Conservation (phyloP, 2,797 vertebrate genomes). For the Paratrypauchen microcephalus region DNA sequence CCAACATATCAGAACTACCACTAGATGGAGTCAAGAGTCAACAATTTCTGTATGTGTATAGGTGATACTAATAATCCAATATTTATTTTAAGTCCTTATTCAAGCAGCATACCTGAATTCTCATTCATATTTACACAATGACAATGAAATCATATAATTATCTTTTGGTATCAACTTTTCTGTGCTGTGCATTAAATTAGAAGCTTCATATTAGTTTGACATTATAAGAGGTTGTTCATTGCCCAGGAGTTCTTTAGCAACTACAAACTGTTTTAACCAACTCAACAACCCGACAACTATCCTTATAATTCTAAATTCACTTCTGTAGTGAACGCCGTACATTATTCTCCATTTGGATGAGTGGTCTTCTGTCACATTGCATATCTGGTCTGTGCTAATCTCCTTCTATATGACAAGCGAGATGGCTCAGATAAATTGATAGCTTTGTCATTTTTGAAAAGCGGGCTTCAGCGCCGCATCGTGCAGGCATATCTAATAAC, state of each 20-base stretch:
- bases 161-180: neutral
- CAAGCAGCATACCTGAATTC: neutral
- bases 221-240: neutral
- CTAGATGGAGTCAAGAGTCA: neutral
- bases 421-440: constrained; percentile 22
- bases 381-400: constrained; percentile 6
- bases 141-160: neutral
- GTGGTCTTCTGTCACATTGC: constrained; percentile 2
- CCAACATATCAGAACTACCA: neutral
- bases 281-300: neutral
- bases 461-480: constrained; percentile 14
- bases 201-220: neutral
- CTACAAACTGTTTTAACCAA: neutral
- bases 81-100: neutral
- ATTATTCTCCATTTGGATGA: constrained; percentile 2
- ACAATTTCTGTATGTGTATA: neutral
- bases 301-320: neutral
- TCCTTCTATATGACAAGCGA: neutral
- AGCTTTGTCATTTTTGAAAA: constrained; percentile 35
- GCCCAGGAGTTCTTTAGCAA: neutral
- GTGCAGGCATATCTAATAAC: constrained; percentile 21
- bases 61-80: too few species aligned
- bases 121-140: neutral
- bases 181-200: neutral
- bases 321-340: neutral